These are phyloP conservation scores for Hypsibius dujardini DNA, from an alignment of 1,140 invertebrate genomes.

Conservation along the genomic window DNA sequence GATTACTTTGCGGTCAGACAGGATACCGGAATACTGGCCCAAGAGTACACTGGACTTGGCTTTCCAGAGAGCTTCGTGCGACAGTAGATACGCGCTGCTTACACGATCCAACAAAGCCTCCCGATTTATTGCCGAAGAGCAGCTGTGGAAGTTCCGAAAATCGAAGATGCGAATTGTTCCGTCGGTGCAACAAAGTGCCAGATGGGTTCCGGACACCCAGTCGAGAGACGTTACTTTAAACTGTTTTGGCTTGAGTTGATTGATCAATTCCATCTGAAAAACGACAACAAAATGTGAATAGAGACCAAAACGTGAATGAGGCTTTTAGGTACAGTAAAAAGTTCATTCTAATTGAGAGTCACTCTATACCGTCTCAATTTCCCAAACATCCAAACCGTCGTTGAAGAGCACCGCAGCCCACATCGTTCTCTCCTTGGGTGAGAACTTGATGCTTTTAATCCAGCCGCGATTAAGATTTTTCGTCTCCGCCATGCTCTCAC, in stretches of 20 bases:
- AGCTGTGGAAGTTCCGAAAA: background rate
- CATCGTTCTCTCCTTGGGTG: constrained; percentile 45
- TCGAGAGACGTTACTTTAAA: background rate
- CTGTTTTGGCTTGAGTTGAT: background rate
- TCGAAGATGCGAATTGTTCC: background rate
- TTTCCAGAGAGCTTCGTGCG: background rate
- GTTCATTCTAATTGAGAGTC: too few species aligned
- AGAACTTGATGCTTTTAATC: constrained; percentile 44
- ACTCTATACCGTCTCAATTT: constrained; percentile 38
- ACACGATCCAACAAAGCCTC: background rate
- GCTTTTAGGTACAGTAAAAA: too few species aligned
- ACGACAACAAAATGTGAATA: background rate
- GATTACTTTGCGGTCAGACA: background rate
- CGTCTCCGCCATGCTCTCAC: constrained; percentile 1
- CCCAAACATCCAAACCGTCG: constrained; percentile 44
- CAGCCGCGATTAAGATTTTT: constrained; percentile 31
- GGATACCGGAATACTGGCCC: background rate
- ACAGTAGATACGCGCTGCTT: background rate
- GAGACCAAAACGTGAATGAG: background rate
- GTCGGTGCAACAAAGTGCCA: background rate
- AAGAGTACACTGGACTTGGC: background rate
- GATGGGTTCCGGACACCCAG: background rate
- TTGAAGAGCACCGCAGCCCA: constrained; percentile 42
- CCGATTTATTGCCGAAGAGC: background rate
- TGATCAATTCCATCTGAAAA: constrained; percentile 6